Base-by-base conservation (phyloP, 2,888 invertebrate species). In the Papilio demoleus region DNA sequence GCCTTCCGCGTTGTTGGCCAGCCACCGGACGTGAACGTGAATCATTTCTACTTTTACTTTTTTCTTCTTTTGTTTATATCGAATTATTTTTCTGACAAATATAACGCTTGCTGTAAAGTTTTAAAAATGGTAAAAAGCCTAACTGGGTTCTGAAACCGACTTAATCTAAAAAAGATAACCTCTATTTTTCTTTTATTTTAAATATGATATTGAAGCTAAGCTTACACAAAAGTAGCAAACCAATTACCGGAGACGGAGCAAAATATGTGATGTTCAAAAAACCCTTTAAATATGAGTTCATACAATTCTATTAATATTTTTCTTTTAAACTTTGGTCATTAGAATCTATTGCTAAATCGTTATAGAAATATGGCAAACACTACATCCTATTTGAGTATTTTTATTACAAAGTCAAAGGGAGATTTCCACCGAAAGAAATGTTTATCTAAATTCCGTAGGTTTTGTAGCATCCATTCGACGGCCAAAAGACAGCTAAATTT, bases 1-100 rank as follows among this genome's bases (percentile, higher is more conserved):
- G 91, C 91, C 90, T 90, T 87, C 85, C 81, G 85, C 82, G 82
- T 82, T 76, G 82, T 79, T 81, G 79, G 79, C 72, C 76, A 73
- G 76, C 79, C 78, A 79, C 81, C 82, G 87, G 87, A 90, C 89
- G 90, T 90, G 90, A 82, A 74, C 70, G 70, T 71, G 75, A 75
- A 75, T 74, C 71, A 73, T 75, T 76, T 76, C 76, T 74, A 74
- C 74, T 74, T 72, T 74, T 70, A 70, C 74, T 73, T 74, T 75
- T 73, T 73, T 73, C 72, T 74, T 74, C 71, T 71, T 71, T 72
- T 68, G 71, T 74, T 74, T 72, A 67, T 70, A 60, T 71, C 68
- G 60, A 59, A 67, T 69, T 69, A 63, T 56, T 42, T 4, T 42
- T 17, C 8, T 9, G 17, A 1, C 6, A 42, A 42, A 2, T 17